Evolutionary conservation across 1,140 invertebrate species (phyloP).

Genomic region (Druon quercuslanigerum): DNA sequence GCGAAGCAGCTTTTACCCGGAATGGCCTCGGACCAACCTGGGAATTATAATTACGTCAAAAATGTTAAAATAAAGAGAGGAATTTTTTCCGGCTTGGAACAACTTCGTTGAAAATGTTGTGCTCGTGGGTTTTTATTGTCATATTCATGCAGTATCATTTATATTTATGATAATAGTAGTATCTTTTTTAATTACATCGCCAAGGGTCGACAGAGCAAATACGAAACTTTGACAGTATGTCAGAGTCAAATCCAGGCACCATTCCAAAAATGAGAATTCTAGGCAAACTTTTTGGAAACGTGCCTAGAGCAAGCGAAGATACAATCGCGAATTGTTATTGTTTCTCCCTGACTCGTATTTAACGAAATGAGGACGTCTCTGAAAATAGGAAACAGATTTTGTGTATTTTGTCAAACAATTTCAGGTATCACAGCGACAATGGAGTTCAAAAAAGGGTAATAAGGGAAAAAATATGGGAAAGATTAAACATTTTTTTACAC

Average conservation of each 20-base stretch:
- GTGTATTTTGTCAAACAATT: neutral
- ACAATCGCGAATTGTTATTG: slow-evolving; percentile 9
- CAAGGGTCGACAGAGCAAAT: neutral
- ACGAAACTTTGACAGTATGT: neutral
- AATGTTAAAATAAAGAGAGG: slow-evolving; percentile 1
- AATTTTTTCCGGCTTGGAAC: neutral
- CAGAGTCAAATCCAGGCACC: neutral
- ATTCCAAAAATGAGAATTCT: neutral
- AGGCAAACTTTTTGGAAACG: neutral
- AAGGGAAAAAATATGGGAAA: too few species aligned
- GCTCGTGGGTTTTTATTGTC: neutral
- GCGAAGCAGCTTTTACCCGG: slow-evolving; percentile 45
- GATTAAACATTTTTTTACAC: too few species aligned
- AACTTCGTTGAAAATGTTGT: neutral
- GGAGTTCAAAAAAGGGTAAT: too few species aligned
- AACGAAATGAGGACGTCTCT: slow-evolving; percentile 3
- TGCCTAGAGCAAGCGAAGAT: neutral
- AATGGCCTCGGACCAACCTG: neutral
- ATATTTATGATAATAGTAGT: neutral
- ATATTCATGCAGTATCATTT: slow-evolving; percentile 4
- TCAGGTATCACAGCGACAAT: too few species aligned
- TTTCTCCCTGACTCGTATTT: neutral
- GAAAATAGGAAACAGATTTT: neutral
- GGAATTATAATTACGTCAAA: neutral
- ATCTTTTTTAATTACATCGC: neutral